Conservation (phyloP, 2,888 invertebrate species). For the Lasioglossum malachurum region DNA sequence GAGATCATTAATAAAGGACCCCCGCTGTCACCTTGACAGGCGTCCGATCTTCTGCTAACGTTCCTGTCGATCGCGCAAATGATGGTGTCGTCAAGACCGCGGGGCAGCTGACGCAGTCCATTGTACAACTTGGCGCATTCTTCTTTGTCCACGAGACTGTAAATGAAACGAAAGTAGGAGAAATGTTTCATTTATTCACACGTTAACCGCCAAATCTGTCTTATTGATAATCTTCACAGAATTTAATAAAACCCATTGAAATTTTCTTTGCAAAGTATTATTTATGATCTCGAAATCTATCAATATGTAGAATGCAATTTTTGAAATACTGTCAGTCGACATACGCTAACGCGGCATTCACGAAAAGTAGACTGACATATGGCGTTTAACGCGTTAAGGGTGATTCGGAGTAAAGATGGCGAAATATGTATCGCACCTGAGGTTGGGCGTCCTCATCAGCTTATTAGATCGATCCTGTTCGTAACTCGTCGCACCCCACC, state of each 20-base stretch:
- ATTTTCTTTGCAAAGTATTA: no score
- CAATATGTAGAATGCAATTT: no score
- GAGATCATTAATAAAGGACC: constrained; percentile 77
- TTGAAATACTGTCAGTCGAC: no score
- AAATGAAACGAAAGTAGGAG: not conserved
- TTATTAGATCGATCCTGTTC: constrained; percentile 52
- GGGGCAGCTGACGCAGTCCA: constrained; percentile 67
- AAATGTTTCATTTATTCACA: not conserved
- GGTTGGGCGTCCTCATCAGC: constrained; percentile 75
- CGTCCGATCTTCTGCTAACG: constrained; percentile 69
- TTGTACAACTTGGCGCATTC: constrained; percentile 70
- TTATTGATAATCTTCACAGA: no score
- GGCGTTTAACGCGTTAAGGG: no score
- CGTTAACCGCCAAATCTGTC: no score
- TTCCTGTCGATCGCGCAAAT: constrained; percentile 77
- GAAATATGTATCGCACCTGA: constrained; percentile 68
- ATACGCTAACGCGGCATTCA: no score
- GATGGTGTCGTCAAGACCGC: constrained; percentile 75
- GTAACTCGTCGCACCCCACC: constrained; percentile 77
- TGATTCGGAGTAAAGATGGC: no score
- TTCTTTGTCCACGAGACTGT: constrained; percentile 69
- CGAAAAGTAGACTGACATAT: no score
- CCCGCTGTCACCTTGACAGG: constrained; percentile 81
- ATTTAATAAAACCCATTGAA: no score
- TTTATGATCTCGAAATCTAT: no score